Percentiles rank a stretch among this genome's conserved stretches.
These are phyloP conservation scores for Parazoanthus atlanticus DNA, from an alignment of 92 coral and sea anemone genomes.

Conservation along the genomic window DNA sequence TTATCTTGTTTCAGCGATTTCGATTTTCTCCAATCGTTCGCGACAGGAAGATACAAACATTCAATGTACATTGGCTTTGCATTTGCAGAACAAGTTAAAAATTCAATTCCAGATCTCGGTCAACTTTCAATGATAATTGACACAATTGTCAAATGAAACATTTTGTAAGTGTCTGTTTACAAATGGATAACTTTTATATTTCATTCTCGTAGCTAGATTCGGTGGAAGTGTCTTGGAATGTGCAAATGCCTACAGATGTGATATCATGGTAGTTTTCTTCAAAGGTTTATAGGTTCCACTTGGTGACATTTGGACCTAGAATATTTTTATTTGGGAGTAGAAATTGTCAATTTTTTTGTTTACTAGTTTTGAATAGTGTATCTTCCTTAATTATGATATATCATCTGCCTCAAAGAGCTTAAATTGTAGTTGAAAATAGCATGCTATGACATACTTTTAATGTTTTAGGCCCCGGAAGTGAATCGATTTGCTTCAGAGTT, in stretches of 20 bases:
- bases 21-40: constrained; percentile 5
- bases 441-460: background rate
- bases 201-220: background rate
- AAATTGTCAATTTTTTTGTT: background rate
- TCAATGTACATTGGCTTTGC: background rate
- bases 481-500: constrained; percentile 27
- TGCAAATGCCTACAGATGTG: background rate
- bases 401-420: background rate
- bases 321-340: background rate
- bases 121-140: background rate
- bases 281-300: too few relatives aligned
- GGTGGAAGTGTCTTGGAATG: background rate
- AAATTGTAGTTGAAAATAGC: background rate
- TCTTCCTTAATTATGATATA: background rate
- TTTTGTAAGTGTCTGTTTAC: background rate
- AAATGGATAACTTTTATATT: background rate
- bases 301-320: background rate
- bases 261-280: too few relatives aligned
- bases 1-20: constrained; percentile 21
- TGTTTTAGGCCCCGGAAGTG: constrained; percentile 42
- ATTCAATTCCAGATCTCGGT: background rate
- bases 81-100: background rate
- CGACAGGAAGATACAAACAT: background rate
- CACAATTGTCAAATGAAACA: background rate
- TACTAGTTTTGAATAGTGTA: background rate